Evolutionary conservation across 2,797 vertebrate genomes (phyloP).

Genomic region (Takifugu ocellatus): DNA sequence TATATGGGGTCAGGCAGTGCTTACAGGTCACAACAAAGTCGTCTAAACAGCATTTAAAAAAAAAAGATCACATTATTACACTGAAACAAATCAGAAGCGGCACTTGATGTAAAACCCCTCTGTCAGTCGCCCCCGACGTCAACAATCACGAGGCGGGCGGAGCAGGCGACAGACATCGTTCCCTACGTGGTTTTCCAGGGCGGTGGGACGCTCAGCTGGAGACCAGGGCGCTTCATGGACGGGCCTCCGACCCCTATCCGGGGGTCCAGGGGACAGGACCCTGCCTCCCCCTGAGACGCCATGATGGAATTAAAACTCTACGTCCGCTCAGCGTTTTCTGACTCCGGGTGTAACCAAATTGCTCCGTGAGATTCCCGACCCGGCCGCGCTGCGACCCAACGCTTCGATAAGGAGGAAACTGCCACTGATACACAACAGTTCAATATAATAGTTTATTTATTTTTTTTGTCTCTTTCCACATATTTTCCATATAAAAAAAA

Average conservation of each 20-base stretch:
- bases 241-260: too few relatives aligned
- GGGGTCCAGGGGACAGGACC: too few relatives aligned
- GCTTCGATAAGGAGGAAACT: constrained; percentile 47
- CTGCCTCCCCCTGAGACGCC: too few relatives aligned
- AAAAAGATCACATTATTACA: constrained; percentile 60
- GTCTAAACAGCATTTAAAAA: constrained; percentile 68
- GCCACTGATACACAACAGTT: constrained; percentile 69
- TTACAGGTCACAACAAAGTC: constrained; percentile 67
- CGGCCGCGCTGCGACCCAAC: too few relatives aligned
- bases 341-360: too few relatives aligned
- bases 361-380: too few relatives aligned
- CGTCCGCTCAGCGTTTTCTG: too few relatives aligned
- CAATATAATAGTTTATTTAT: constrained; percentile 68
- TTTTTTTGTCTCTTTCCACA: constrained; percentile 58
- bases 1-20: constrained; percentile 68
- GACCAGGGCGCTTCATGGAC: too few relatives aligned
- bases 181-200: constrained; percentile 11
- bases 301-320: too few relatives aligned
- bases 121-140: constrained; percentile 29
- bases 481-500: constrained; percentile 55
- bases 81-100: constrained; percentile 60
- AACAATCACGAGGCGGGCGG: constrained; percentile 56
- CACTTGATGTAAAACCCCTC: constrained; percentile 53
- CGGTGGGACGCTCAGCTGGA: too few relatives aligned
- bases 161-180: constrained; percentile 47